Base-by-base conservation (phyloP, 53 echinoderm and acorn worm species). In the Temnopleurus reevesii region DNA sequence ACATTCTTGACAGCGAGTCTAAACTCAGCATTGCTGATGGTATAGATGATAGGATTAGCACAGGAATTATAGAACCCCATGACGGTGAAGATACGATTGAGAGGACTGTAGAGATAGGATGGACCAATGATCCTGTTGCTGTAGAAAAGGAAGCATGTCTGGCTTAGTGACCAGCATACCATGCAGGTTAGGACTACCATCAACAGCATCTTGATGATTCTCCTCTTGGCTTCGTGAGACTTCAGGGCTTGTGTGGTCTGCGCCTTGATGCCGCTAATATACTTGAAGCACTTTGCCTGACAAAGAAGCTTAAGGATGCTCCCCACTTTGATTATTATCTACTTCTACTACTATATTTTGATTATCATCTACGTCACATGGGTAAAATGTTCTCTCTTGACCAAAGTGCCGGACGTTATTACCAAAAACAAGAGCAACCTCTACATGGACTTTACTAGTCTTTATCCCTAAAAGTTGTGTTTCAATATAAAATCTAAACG, bases 61-160 rank as follows among this genome's bases (percentile, higher is more conserved):
- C 79, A 79, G 0, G 79, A 79, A 17, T 79, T 79, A 27, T 79
- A 79, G 79, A 79, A 79, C 26, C 79, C 51, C 79, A 79, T 79
- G 29, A 79, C 79, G 5, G 79, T 79, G n/a, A 79, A 79, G 29
- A 79, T 30, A 10, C 79, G 79, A 23, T 79, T 79, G 9, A 79
- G 49, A 28, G 79, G 79, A 15, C 79, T 79, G 6, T 29, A 79
- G 49, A 79, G 46, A 17, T 79, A 79, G 26, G 9, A 5, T 4
- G 46, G 79, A 79, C 79, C 51, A 51, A 79, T 49, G 28, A 79
- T 18, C 13, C 21, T 27, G 5, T 46, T 41, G 24, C 79, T 79
- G 79, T 47, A 79, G 49, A 79, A 47, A 28, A 79, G 79, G 49
- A 79, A 79, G 7, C 46, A 47, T 5, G 28, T 79, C 23, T 79